Evolutionary conservation across 2,113 vertebrate species (phyloP), one percentile per base, ranked within the genome.

Genomic region (Tringa solitaria): DNA sequence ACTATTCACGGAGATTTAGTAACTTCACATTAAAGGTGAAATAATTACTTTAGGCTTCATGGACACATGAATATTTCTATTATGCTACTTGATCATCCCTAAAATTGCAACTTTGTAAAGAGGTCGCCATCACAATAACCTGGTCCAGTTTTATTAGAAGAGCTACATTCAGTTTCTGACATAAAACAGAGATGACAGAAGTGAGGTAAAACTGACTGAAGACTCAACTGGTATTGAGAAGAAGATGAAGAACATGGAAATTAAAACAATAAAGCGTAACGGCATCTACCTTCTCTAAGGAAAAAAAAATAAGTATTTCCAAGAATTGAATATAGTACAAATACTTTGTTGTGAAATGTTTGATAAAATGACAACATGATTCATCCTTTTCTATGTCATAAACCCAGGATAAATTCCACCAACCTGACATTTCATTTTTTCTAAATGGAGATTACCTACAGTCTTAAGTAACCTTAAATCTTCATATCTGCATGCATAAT

Each of bases 1-100:
- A 32, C 53, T 37, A 0, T 41, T 90, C 24, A 6, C 8, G 21
- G 21, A 86, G 41, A 54, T 82, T 96, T 46, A 77, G 84, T 35
- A 93, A 88, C 68, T 94, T 78, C 63, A 56, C 70, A 87, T 78
- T 81, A 91, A 89, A 70, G 19, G 28, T 88, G 43, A 89, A 96
- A 90, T 97, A 93, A 97, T 95, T 90, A 89, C 64, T 91, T 91
- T 24, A 68, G 84, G 81, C 78, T 97, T 96, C 81, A 96, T 65
- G 86, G 78, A 70, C 32, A 95, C 37, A 73, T 90, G 70, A 92
- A 35, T 96, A 96, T 96, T 96, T 87, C 88, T 90, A 82, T 96
- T 95, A 96, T 67, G 65, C 59, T 78, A 89, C 77, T 93, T 94
- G 70, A 88, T 88, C 88, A 92, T 77, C 75, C 94, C 68, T 91